Base-by-base conservation (phyloP, 2,888 invertebrate genomes). In the Sarcophaga rosellei region DNA sequence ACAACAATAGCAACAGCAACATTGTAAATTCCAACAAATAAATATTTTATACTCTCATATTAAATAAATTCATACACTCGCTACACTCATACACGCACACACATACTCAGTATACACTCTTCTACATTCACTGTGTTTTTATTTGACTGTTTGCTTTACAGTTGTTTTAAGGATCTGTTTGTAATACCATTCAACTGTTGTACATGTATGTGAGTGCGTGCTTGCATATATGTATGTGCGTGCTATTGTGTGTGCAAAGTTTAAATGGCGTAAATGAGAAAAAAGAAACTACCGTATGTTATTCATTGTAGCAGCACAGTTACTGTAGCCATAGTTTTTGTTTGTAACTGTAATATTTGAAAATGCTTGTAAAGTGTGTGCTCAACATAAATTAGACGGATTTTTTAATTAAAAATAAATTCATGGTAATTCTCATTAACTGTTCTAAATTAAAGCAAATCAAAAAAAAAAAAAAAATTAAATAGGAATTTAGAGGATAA, bases 241-340 rank as follows among this genome's bases (percentile, higher is more conserved):
- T 17, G 65, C 17, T 23, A 15, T 17, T 65, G 12, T 44, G 44
- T 62, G 17, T 61, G 35, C 8, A 1, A 8, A 68, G 61, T 68
- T 63, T 74, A 74, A 78, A 78, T 68, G 68, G 78, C 73, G 44
- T 63, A 78, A 74, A 83, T 74, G 63, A 78, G 69, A 63, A 78
- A 74, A 83, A 68, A 45, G 69, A 74, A 57, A 83, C n/a, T n/a
- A 63, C 78, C 62, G 82, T 53, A 83, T 77, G 73, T 73, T 73
- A 21, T 66, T 73, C 25, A 62, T 77, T 68, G 62, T 66, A 53
- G 66, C 66, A 68, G 61, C 20, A 65, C 66, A 59, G 53, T 61
- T 5, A 35, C 35, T 25, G 35, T 65, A n/a, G 25, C 17, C 3
- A 5, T 53, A 17, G 12, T 15, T 53, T 53, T 53, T 15, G 53